These are phyloP conservation scores for Bovichtus diacanthus DNA, from an alignment of 2,797 vertebrate genomes.

Conservation along the genomic window DNA sequence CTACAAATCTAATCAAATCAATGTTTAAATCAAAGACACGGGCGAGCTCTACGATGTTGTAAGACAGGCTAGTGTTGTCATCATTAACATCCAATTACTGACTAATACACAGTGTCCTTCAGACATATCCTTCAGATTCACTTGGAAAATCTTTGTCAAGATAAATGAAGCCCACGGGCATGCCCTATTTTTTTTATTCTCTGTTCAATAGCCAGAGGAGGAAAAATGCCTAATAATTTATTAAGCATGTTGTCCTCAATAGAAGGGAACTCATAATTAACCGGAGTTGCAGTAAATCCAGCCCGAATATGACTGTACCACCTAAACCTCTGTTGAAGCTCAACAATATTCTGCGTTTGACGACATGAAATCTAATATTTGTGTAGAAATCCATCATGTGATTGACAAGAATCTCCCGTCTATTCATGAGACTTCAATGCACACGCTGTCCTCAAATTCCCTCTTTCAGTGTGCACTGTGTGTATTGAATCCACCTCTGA, in stretches of 20 bases:
- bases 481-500: slow-evolving; percentile 37
- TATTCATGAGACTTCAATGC: neutral
- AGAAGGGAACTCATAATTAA: slow-evolving; percentile 58
- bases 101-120: slow-evolving; percentile 81
- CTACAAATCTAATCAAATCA: slow-evolving; percentile 83
- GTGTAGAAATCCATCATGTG: slow-evolving; percentile 16
- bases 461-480: neutral
- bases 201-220: slow-evolving; percentile 67
- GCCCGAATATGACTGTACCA: slow-evolving; percentile 1
- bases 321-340: slow-evolving; percentile 20
- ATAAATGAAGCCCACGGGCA: slow-evolving; percentile 74
- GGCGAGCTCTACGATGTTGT: slow-evolving; percentile 59
- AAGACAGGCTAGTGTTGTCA: slow-evolving; percentile 75
- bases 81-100: slow-evolving; percentile 82
- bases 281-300: slow-evolving; percentile 20
- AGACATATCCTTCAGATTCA: slow-evolving; percentile 80
- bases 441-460: neutral
- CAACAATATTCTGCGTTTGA: slow-evolving; percentile 12
- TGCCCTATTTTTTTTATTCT: slow-evolving; percentile 72
- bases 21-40: slow-evolving; percentile 79
- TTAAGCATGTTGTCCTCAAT: slow-evolving; percentile 76
- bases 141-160: slow-evolving; percentile 78
- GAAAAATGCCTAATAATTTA: slow-evolving; percentile 71
- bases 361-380: slow-evolving; percentile 25
- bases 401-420: neutral